Base-by-base conservation (phyloP, 1,140 invertebrate species). In the Cheumatopsyche charites region DNA sequence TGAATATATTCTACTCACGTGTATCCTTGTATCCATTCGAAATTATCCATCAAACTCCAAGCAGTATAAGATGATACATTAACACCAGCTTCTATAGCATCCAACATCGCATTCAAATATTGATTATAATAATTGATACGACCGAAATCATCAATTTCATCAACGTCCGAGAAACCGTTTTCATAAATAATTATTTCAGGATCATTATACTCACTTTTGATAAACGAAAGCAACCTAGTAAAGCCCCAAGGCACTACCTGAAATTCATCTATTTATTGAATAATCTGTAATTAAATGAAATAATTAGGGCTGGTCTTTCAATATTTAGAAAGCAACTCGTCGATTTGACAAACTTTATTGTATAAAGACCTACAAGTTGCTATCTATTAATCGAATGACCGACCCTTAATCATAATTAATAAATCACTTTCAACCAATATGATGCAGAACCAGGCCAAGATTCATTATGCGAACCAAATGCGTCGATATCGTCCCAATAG, bases 11-110 rank as follows among this genome's bases (percentile, higher is more conserved):
- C 1, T 4, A n/a, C 62, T 71, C 67, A 77, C 76, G 55, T 70
- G 23, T 77, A 77, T 43, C 77, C 77, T 19, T 55, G 1, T 1
- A 62, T 13, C 88, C 88, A 89, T 78, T 89, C 87, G 77, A 87
- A 87, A 76, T 87, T 89, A 74, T 89, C 88, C 80, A 89, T 80
- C 9, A 89, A 78, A 21, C 84, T 85, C 88, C 88, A 89, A 2
- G 82, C 82, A 9, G 84, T 84, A 75, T 88, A 89, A 0, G 83
- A 86, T 3, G 77, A 79, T 0, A 89, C 83, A 76, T 87, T 84
- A 61, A 80, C 80, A n/a, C 79, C 80, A 9, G 76, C 76, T 19
- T 73, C 71, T 11, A 77, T 72, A 0, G 78, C 78, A 13, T 77
- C 71, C 45, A 72, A 41, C 12, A 79, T 25, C 3, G 70, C 65